Evolutionary conservation across 2,113 vertebrate genomes (phyloP).

Genomic region (Trachemys scripta): DNA sequence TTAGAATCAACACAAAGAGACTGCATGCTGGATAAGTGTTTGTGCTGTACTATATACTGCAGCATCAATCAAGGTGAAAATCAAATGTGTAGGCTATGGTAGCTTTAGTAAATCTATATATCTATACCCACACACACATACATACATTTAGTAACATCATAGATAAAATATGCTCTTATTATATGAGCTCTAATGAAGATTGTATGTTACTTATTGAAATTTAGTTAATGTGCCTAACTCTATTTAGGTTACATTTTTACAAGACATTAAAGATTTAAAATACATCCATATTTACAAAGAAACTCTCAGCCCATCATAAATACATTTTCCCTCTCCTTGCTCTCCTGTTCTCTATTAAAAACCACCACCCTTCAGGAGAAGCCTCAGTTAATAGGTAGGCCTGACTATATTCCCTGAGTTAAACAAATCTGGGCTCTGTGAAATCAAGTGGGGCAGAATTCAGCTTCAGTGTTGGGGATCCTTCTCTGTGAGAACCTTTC

Average conservation of each 20-base stretch:
- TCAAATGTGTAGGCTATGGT: background rate
- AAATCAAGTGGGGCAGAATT: background rate
- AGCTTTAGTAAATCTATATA: background rate
- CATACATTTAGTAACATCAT: background rate
- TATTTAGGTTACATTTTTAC: background rate
- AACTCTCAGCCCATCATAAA: background rate
- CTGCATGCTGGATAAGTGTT: slow-evolving; percentile 1
- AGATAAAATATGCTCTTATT: background rate
- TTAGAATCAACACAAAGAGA: slow-evolving; percentile 30
- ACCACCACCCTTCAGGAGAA: background rate
- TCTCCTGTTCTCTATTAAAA: background rate
- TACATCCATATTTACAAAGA: background rate
- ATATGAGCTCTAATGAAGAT: background rate
- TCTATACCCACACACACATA: background rate
- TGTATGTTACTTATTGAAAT: background rate
- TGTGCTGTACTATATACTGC: background rate
- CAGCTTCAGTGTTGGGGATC: background rate
- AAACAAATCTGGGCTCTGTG: background rate
- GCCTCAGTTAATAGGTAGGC: background rate
- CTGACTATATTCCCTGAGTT: background rate
- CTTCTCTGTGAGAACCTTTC: background rate
- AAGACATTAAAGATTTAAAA: background rate
- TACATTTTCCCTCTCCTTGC: background rate
- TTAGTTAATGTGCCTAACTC: background rate
- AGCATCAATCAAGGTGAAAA: background rate